Conservation (phyloP, 1,140 invertebrate species). For the Rhopalosiphum maidis region DNA sequence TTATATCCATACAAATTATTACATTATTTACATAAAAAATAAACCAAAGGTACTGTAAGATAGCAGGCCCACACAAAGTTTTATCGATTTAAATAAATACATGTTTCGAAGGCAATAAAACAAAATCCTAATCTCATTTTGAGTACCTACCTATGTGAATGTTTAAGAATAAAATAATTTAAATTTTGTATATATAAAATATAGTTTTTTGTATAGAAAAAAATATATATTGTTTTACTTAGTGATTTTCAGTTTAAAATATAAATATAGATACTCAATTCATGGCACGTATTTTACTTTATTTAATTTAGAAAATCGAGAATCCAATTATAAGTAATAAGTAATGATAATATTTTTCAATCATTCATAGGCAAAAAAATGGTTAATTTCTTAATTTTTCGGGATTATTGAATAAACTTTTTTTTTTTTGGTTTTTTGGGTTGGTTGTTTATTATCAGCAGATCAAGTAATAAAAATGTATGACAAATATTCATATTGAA, state of each 20-base stretch:
- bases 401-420: neutral
- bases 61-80: neutral
- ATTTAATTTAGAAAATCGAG: neutral
- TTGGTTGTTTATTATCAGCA: neutral
- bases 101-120: neutral
- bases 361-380: too few relatives aligned
- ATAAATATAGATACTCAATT: neutral
- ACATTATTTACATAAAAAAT: conserved; percentile 22
- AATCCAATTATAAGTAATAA: neutral
- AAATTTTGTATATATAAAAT: neutral
- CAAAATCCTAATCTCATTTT: neutral
- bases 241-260: neutral
- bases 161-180: neutral
- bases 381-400: neutral
- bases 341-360: too few relatives aligned
- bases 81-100: conserved; percentile 20
- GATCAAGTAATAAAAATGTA: neutral
- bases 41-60: neutral
- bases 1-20: neutral
- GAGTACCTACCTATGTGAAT: neutral
- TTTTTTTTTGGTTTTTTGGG: neutral
- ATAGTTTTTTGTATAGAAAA: neutral
- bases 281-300: neutral
- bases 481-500: neutral
- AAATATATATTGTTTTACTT: neutral